Conservation (phyloP, 1,140 invertebrate genomes). For the Trachelipus rathkii region DNA sequence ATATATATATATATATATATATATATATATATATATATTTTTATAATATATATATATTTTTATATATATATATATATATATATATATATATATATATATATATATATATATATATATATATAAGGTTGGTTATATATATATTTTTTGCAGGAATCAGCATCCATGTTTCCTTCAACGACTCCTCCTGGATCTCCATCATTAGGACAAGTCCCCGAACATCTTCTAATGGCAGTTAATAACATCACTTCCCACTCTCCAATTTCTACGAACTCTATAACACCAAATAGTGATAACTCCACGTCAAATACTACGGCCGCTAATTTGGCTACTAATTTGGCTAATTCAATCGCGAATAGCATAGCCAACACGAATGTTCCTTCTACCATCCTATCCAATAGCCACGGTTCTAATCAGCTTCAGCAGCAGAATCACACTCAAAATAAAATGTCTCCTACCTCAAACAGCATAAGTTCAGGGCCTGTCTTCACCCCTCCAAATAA, state of each 20-base stretch:
- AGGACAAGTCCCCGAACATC: conserved; percentile 37
- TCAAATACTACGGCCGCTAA: conserved; percentile 2
- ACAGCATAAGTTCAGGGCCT: neutral
- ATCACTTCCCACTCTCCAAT: conserved; percentile 32
- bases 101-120: conserved; percentile 15
- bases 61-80: too few relatives aligned
- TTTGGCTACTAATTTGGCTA: conserved; percentile 11
- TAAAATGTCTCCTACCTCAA: conserved; percentile 3
- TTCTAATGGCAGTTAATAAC: conserved; percentile 40
- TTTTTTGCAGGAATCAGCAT: conserved; percentile 29
- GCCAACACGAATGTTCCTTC: neutral
- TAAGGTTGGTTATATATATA: neutral
- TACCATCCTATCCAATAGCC: conserved; percentile 19
- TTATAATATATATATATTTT: neutral
- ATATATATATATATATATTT: neutral
- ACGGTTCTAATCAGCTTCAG: conserved; percentile 20
- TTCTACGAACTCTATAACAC: conserved; percentile 19
- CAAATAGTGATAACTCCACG: neutral
- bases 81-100: neutral
- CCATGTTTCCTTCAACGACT: conserved; percentile 29
- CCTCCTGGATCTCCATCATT: conserved; percentile 35
- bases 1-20: neutral
- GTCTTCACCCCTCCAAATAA: neutral
- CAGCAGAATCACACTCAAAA: conserved; percentile 4
- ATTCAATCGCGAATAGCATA: neutral